A percentile compares a stretch with the other conserved stretches of the same genome.
These are phyloP conservation scores for Labroides dimidiatus DNA, from an alignment of 2,797 vertebrate species.

Conservation along the genomic window DNA sequence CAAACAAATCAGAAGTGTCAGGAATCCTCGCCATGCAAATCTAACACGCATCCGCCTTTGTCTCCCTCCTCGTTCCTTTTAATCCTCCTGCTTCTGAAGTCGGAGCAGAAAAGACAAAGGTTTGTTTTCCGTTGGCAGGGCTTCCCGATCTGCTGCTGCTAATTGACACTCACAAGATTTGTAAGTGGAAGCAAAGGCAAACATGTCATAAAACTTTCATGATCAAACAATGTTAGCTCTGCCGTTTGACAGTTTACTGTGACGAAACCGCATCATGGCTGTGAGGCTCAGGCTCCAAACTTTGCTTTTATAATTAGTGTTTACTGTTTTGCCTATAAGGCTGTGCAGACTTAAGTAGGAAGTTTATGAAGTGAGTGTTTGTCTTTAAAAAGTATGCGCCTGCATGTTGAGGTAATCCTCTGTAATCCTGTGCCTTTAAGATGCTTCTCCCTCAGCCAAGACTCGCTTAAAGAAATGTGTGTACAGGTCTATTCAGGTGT, in stretches of 20 bases:
- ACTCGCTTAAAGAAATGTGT: slow-evolving; percentile 25
- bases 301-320: slow-evolving; percentile 44
- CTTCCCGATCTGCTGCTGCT: slow-evolving; percentile 70
- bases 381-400: slow-evolving; percentile 13
- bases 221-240: slow-evolving; percentile 68
- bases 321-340: slow-evolving; percentile 32
- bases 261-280: slow-evolving; percentile 21
- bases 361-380: slow-evolving; percentile 9
- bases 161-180: slow-evolving; percentile 75
- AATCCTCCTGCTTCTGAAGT: slow-evolving; percentile 67
- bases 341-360: slow-evolving; percentile 6
- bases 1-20: slow-evolving; percentile 72
- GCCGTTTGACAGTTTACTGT: slow-evolving; percentile 54
- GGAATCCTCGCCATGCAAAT: slow-evolving; percentile 58
- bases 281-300: slow-evolving; percentile 46
- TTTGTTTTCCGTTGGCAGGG: slow-evolving; percentile 71
- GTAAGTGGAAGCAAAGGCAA: slow-evolving; percentile 61
- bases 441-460: slow-evolving; percentile 37
- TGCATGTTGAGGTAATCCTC: slow-evolving; percentile 25
- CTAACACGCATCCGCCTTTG: slow-evolving; percentile 56
- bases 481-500: slow-evolving; percentile 28
- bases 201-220: slow-evolving; percentile 74
- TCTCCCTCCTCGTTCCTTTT: slow-evolving; percentile 61
- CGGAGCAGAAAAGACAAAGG: slow-evolving; percentile 59
- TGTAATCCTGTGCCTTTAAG: slow-evolving; percentile 52